These are phyloP conservation scores for Lysandra bellargus DNA, from an alignment of 2,888 invertebrate genomes.

Conservation along the genomic window DNA sequence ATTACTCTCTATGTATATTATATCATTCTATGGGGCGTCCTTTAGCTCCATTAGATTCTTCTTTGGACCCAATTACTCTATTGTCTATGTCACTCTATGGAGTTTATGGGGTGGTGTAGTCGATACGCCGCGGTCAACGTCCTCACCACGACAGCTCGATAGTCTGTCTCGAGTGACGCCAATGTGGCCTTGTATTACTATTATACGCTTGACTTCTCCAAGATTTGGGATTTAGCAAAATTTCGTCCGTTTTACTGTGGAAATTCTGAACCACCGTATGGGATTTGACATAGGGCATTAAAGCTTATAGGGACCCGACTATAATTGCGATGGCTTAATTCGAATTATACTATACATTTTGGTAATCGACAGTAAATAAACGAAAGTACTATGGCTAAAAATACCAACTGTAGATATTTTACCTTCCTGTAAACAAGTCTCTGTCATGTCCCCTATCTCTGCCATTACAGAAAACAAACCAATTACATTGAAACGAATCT, in stretches of 20 bases:
- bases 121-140: conserved; percentile 4
- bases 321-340: too few species aligned
- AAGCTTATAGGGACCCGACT: too few species aligned
- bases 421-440: too few species aligned
- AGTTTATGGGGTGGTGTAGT: background rate
- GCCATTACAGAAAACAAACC: background rate
- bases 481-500: background rate
- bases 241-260: too few species aligned
- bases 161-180: background rate
- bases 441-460: background rate
- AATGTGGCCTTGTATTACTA: background rate
- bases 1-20: background rate
- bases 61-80: background rate
- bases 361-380: too few species aligned
- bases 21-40: background rate
- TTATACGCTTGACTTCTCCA: background rate
- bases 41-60: background rate
- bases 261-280: too few species aligned
- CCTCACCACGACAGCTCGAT: background rate
- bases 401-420: too few species aligned
- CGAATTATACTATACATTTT: too few species aligned
- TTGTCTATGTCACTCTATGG: background rate
- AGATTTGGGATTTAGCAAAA: background rate
- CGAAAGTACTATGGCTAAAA: too few species aligned
- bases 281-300: too few species aligned